Conservation (phyloP, 1,140 invertebrate genomes). For the Drosophila santomea region DNA sequence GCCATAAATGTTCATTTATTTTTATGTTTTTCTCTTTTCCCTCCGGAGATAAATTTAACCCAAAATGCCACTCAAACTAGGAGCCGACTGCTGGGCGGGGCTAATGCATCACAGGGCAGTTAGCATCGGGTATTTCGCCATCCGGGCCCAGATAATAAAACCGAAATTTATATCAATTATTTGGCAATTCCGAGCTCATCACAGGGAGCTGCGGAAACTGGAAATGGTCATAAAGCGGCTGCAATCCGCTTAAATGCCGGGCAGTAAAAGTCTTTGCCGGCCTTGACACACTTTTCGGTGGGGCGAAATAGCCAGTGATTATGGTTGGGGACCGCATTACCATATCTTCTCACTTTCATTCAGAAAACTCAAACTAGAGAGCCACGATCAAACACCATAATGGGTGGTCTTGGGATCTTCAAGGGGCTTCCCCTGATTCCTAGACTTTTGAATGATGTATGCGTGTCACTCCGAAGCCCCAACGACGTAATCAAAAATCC, state of each 20-base stretch:
- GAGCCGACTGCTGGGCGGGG: conserved; percentile 48
- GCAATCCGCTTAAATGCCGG: conserved; percentile 54
- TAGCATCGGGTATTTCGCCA: conserved; percentile 7
- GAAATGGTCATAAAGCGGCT: conserved; percentile 28
- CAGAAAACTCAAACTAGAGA: background rate
- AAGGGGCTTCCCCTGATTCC: conserved; percentile 14
- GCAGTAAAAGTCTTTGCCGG: conserved; percentile 44
- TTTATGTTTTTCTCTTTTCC: conserved; percentile 8
- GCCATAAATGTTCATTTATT: conserved; percentile 53
- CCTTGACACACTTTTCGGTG: conserved; percentile 66
- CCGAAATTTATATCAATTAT: conserved; percentile 73
- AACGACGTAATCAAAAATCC: conserved; percentile 41
- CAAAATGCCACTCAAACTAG: conserved; percentile 55
- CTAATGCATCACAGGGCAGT: conserved; percentile 43
- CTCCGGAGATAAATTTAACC: conserved; percentile 23
- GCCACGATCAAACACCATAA: conserved; percentile 18
- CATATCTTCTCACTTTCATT: conserved; percentile 38
- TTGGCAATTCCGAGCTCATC: conserved; percentile 69
- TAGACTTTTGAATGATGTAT: conserved; percentile 45
- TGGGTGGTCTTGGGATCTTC: background rate
- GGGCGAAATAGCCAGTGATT: conserved; percentile 51
- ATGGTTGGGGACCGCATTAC: background rate
- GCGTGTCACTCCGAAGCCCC: conserved; percentile 30
- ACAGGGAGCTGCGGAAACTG: conserved; percentile 31
- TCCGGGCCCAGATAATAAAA: conserved; percentile 20